Conservation (phyloP, 2,797 vertebrate species). For the Scomberomorus guttatus region DNA sequence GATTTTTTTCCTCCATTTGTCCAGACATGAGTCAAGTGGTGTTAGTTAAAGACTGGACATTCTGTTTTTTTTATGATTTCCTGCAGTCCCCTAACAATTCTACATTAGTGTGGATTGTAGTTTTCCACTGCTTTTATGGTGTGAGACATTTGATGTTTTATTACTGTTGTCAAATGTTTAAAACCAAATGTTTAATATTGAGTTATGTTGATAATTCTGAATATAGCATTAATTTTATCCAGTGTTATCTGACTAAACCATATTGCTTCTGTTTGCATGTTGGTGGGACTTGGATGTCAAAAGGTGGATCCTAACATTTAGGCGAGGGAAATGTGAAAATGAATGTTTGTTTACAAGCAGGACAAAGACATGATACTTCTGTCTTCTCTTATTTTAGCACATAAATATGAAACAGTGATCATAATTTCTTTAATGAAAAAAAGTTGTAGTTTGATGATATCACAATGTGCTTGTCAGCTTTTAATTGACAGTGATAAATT, state of each 20-base stretch:
- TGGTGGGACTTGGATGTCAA: not conserved
- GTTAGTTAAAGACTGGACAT: not conserved
- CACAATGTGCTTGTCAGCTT: not conserved
- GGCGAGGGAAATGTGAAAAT: not conserved
- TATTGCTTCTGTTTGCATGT: not conserved
- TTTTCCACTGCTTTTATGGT: not conserved
- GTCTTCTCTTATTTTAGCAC: not conserved
- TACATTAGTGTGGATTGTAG: not conserved
- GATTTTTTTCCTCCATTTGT: too few relatives aligned
- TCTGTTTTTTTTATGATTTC: not conserved
- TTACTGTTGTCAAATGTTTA: constrained; percentile 3
- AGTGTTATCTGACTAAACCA: not conserved
- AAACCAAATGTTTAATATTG: not conserved
- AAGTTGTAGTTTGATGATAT: not conserved
- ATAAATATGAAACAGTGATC: not conserved
- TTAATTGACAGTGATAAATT: not conserved
- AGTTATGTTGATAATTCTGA: not conserved
- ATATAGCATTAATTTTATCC: not conserved
- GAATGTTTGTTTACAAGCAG: constrained; percentile 5
- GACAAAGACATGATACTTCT: not conserved
- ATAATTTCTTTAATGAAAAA: not conserved
- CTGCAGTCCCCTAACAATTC: not conserved
- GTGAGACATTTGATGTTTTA: constrained; percentile 7
- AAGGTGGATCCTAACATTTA: not conserved
- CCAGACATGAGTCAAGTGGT: not conserved